These are phyloP conservation scores for Tarsius wallacei DNA, from an alignment of 2,797 vertebrate genomes.

Conservation along the genomic window DNA sequence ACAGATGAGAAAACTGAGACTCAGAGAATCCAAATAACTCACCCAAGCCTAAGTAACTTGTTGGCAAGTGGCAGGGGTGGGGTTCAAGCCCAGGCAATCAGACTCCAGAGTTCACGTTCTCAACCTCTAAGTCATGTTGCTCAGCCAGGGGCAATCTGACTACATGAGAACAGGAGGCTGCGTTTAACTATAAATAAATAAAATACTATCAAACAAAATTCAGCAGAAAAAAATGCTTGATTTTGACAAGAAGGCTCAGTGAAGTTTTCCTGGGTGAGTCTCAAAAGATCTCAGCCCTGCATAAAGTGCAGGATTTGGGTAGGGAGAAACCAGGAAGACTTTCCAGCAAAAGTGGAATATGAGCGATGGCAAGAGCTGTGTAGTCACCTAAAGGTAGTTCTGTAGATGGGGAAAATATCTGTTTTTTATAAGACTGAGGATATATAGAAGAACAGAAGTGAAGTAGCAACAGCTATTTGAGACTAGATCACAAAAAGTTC, in stretches of 20 bases:
- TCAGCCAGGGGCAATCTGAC: neutral
- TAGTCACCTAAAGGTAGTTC: neutral
- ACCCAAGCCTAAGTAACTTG: neutral
- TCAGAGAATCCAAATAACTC: neutral
- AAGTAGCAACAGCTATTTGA: neutral
- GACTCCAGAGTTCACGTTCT: neutral
- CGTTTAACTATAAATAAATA: conserved; percentile 20
- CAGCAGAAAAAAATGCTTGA: neutral
- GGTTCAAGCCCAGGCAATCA: neutral
- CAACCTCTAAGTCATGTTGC: neutral
- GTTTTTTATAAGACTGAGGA: neutral
- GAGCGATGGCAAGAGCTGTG: neutral
- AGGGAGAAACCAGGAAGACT: neutral
- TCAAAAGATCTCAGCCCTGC: neutral
- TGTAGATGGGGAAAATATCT: neutral
- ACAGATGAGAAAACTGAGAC: neutral
- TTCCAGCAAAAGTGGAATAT: neutral
- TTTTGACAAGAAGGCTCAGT: neutral
- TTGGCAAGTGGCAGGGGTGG: neutral
- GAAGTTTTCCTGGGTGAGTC: neutral
- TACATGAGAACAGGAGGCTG: neutral
- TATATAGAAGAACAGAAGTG: neutral
- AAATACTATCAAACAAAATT: neutral
- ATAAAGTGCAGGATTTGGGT: neutral
- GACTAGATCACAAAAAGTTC: neutral